Evolutionary conservation across 2,113 vertebrate species (phyloP).

Genomic region (Jaculus jaculus): DNA sequence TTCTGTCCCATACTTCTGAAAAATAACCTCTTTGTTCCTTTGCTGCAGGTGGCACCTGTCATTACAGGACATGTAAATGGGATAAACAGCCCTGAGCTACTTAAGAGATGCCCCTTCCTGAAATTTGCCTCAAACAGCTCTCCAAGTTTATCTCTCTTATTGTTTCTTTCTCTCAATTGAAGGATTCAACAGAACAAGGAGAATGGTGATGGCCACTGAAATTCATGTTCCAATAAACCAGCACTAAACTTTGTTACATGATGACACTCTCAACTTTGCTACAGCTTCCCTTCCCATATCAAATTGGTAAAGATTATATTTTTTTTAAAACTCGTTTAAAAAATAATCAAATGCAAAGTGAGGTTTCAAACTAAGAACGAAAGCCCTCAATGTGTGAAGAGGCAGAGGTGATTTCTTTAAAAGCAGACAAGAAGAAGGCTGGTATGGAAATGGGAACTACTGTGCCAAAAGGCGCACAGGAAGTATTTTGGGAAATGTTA

Average conservation of each 20-base stretch:
- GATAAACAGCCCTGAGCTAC: conserved; percentile 82
- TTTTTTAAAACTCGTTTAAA: neutral
- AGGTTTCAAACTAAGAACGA: neutral
- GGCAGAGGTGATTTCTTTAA: conserved; percentile 11
- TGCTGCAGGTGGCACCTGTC: conserved; percentile 89
- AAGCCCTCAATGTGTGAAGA: neutral
- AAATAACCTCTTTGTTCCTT: conserved; percentile 85
- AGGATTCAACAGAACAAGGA: conserved; percentile 54
- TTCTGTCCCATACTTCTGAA: conserved; percentile 84
- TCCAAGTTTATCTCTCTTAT: conserved; percentile 57
- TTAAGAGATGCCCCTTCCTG: conserved; percentile 79
- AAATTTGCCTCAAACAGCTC: conserved; percentile 71
- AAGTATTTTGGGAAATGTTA: neutral
- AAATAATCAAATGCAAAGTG: neutral
- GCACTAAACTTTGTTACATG: conserved; percentile 42
- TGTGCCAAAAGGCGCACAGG: neutral
- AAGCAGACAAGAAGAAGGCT: neutral
- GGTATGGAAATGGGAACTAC: neutral
- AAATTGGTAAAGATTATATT: neutral
- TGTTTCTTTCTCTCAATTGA: conserved; percentile 53
- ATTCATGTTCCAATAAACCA: conserved; percentile 24
- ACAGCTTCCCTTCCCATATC: neutral
- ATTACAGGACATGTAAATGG: conserved; percentile 83
- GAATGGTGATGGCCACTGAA: neutral
- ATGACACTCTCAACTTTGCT: neutral